Base-by-base conservation (phyloP, 2,113 vertebrate species). In the Rhineura floridana region DNA sequence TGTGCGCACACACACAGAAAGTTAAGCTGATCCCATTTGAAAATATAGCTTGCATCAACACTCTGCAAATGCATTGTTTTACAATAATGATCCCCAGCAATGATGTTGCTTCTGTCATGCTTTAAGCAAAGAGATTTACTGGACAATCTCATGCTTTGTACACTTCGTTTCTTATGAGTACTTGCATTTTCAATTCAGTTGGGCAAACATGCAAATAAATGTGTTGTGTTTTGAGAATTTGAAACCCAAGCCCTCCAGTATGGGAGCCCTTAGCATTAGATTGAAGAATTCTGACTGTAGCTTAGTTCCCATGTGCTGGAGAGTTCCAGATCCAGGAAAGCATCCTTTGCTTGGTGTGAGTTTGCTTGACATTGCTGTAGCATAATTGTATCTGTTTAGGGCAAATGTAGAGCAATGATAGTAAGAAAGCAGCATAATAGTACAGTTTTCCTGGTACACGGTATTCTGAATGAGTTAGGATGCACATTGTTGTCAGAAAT, bases 1-100 rank as follows among this genome's bases (percentile, higher is more conserved):
- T n/a, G n/a, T n/a, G 21, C 17, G 55, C 76, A 81, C 52, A 81
- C 50, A 23, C 76, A 69, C 0, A 44, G 12, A 17, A 6, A 83
- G 39, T 76, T 75, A 76, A 83, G 44, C 30, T 88, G 52, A 75
- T 33, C 80, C 33, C 48, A 72, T 76, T 73, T 82, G 50, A 87
- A 39, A 87, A 46, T 88, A 52, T 63, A 82, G 67, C 81, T 84
- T 91, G 67, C 78, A 78, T 89, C 69, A 75, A 50, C n/a, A 19
- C 42, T 62, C 62, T 80, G 42, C 65, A 93, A 83, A 88, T 89
- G 46, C 12, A 85, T 46, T 39, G 75, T 59, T 4, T 42, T 46
- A 7, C 46, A 36, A 5, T 87, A 92, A 62, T 46, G 90, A 55
- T 87, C 2, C 0, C 42, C 52, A 75, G 42, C 62, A 50, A 1